Evolutionary conservation across 1,140 invertebrate genomes (phyloP).

Genomic region (Drosophila sulfurigaster): DNA sequence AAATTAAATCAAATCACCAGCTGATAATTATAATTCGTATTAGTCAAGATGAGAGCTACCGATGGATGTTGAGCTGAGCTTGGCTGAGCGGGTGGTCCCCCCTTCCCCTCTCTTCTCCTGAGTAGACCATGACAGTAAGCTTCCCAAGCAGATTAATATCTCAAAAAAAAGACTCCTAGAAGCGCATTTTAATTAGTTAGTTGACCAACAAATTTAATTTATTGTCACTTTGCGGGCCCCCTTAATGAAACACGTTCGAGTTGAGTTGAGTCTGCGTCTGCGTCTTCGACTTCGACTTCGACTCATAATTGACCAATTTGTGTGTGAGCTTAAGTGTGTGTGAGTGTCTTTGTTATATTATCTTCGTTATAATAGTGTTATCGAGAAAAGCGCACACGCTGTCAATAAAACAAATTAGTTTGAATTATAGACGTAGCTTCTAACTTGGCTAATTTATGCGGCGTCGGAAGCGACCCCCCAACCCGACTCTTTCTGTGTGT

Average conservation of each 20-base stretch:
- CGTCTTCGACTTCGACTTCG: background rate
- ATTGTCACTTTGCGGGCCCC: slow-evolving; percentile 69
- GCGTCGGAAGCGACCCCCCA: slow-evolving; percentile 62
- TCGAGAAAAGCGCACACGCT: slow-evolving; percentile 69
- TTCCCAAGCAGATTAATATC: slow-evolving; percentile 81
- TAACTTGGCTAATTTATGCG: slow-evolving; percentile 74
- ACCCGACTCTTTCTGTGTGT: slow-evolving; percentile 4
- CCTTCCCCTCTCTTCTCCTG: background rate
- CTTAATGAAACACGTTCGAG: slow-evolving; percentile 75
- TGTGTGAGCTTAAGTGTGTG: slow-evolving; percentile 19
- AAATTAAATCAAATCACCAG: slow-evolving; percentile 70
- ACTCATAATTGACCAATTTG: slow-evolving; percentile 79
- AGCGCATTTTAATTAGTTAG: slow-evolving; percentile 80
- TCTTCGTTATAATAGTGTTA: too few species aligned
- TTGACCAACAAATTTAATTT: slow-evolving; percentile 75
- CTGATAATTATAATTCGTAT: slow-evolving; percentile 61
- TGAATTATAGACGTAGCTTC: slow-evolving; percentile 80
- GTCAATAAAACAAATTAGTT: slow-evolving; percentile 85
- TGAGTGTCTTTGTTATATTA: slow-evolving; percentile 10
- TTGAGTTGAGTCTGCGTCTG: background rate
- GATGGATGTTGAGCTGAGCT: slow-evolving; percentile 37
- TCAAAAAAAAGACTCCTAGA: slow-evolving; percentile 45
- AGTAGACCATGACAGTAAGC: slow-evolving; percentile 53
- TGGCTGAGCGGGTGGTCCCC: slow-evolving; percentile 67
- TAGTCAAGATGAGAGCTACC: slow-evolving; percentile 79